Evolutionary conservation across 2,888 invertebrate species (phyloP).

Genomic region (Agriopis marginaria): DNA sequence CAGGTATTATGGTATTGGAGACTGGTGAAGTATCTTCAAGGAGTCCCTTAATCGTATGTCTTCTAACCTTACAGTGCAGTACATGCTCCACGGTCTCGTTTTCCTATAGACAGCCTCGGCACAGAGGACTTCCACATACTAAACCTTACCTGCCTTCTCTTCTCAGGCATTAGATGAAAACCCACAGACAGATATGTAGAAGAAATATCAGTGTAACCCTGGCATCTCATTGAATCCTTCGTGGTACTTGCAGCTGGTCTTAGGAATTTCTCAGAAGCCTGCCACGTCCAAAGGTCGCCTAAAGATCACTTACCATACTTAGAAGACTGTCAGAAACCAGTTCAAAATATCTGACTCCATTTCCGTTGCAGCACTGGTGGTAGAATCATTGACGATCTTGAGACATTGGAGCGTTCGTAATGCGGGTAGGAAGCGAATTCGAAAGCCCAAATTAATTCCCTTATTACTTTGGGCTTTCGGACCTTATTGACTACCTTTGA

Average conservation of each 20-base stretch:
- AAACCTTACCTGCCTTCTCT: background rate
- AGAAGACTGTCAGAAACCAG: background rate
- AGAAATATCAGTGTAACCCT: background rate
- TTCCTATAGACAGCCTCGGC: too few relatives aligned
- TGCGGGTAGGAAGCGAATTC: background rate
- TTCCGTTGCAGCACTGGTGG: background rate
- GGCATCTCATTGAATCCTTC: background rate
- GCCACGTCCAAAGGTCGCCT: background rate
- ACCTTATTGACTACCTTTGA: background rate
- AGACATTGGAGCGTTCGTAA: background rate
- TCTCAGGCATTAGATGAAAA: background rate
- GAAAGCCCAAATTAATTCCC: background rate
- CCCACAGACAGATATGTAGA: background rate
- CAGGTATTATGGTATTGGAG: too few relatives aligned
- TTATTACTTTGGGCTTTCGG: too few relatives aligned
- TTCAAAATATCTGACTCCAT: background rate
- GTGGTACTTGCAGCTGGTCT: background rate
- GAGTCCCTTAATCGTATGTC: too few relatives aligned
- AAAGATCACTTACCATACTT: background rate
- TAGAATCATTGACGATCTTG: background rate
- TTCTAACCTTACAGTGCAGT: too few relatives aligned
- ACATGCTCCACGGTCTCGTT: too few relatives aligned
- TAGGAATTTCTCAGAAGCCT: background rate
- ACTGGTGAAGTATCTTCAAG: too few relatives aligned
- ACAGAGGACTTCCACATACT: too few relatives aligned